Conservation (phyloP, 2,113 vertebrate genomes). For the Connochaetes taurinus region DNA sequence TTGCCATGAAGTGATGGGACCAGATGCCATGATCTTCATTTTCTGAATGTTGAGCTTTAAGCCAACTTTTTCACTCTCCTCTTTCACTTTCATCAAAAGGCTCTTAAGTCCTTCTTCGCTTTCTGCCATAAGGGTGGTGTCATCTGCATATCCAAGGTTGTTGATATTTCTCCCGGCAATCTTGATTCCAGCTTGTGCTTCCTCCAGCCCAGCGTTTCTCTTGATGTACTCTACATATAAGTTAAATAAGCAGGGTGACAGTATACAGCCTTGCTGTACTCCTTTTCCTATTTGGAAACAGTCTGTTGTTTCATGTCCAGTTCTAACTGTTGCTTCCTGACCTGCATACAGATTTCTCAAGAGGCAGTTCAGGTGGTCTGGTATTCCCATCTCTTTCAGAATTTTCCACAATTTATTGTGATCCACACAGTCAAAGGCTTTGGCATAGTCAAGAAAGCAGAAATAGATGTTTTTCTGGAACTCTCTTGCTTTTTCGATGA, state of each 20-base stretch:
- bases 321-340: neutral
- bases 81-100: neutral
- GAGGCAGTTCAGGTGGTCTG: neutral
- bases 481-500: neutral
- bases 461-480: neutral
- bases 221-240: neutral
- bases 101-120: neutral
- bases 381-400: neutral
- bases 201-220: neutral
- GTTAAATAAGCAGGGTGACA: neutral
- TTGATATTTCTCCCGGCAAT: neutral
- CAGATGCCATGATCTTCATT: neutral
- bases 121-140: neutral
- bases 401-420: neutral
- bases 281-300: neutral
- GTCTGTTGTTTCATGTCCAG: neutral
- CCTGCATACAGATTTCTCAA: neutral
- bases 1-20: neutral
- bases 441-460: neutral
- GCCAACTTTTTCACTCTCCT: neutral
- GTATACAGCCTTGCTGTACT: neutral
- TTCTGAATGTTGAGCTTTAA: neutral
- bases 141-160: neutral
- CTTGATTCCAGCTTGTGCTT: neutral
- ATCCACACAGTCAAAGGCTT: neutral